phyloP scores from a whole-genome alignment of 1,140 invertebrate genomes.

The Lasioglossum albipes region DNA sequence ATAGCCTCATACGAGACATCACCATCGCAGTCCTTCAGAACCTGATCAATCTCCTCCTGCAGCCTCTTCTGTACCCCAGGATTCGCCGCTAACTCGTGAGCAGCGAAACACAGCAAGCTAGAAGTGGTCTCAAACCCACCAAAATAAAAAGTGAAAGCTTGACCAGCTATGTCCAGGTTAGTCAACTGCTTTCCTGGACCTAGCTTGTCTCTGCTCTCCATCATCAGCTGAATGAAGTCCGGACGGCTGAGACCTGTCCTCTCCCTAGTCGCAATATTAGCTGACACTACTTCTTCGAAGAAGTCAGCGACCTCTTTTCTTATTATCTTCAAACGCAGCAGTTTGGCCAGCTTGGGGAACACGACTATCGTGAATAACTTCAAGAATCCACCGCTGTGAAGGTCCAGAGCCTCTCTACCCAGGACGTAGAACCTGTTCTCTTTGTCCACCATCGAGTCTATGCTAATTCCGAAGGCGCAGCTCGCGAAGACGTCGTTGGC shows the following conservation, averaged over 20 bases:
- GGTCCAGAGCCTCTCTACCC: conserved; percentile 4
- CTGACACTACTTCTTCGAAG: conserved; percentile 35
- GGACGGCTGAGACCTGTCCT: conserved; percentile 48
- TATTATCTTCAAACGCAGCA: conserved; percentile 11
- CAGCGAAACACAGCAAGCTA: conserved; percentile 76
- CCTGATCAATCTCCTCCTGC: conserved; percentile 80
- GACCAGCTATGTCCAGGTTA: conserved; percentile 80
- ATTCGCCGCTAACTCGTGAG: conserved; percentile 81
- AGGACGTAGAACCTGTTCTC: conserved; percentile 66
- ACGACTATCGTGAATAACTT: conserved; percentile 30
- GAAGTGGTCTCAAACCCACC: conserved; percentile 83
- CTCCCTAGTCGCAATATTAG: conserved; percentile 41
- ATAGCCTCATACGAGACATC: conserved; percentile 75
- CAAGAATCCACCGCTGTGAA: neutral
- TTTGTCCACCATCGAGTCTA: conserved; percentile 62
- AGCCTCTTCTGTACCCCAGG: conserved; percentile 81
- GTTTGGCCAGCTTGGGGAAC: conserved; percentile 2
- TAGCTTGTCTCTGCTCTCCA: conserved; percentile 69
- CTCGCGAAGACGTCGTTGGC: conserved; percentile 83
- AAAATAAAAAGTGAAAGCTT: conserved; percentile 80
- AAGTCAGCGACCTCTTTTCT: conserved; percentile 12
- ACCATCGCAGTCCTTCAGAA: conserved; percentile 69
- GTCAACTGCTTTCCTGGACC: conserved; percentile 46
- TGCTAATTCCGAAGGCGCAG: conserved; percentile 56
- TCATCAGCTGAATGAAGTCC: conserved; percentile 71